A percentile compares a stretch with the other conserved stretches of the same genome.
These are phyloP conservation scores for Vultur gryphus DNA, from an alignment of 2,797 vertebrate genomes.

Conservation along the genomic window DNA sequence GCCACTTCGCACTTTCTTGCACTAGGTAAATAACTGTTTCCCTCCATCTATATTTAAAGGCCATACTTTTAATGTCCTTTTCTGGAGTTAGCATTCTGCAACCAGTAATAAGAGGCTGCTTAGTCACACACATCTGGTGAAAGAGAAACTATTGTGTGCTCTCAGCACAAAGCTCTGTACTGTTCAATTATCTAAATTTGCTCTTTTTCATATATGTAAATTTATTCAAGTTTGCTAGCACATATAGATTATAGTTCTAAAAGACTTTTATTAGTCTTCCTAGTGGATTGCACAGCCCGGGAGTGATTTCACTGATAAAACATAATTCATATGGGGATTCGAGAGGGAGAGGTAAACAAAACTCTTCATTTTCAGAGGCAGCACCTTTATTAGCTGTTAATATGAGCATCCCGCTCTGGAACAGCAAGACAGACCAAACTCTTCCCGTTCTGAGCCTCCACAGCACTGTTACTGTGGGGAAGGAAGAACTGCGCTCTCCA, in stretches of 20 bases:
- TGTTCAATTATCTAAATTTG: constrained; percentile 2
- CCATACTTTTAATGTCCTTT: background rate
- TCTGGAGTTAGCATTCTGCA: background rate
- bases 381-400: background rate
- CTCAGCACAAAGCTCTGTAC: background rate
- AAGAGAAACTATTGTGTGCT: background rate
- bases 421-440: background rate
- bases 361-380: background rate
- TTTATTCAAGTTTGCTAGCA: background rate
- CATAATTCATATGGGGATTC: background rate
- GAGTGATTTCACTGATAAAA: background rate
- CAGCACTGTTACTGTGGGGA: rapidly evolving
- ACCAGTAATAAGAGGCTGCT: background rate
- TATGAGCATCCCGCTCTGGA: background rate
- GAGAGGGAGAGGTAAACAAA: background rate
- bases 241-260: background rate
- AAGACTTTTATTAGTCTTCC: background rate
- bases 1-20: background rate
- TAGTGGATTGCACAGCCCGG: background rate
- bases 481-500: background rate
- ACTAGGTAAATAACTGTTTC: background rate
- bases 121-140: constrained; percentile 7
- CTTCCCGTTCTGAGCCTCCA: background rate
- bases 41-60: background rate
- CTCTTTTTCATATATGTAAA: background rate